These are phyloP conservation scores for Coronaproctus castanopsis DNA, from an alignment of 2,888 invertebrate species.

Conservation along the genomic window DNA sequence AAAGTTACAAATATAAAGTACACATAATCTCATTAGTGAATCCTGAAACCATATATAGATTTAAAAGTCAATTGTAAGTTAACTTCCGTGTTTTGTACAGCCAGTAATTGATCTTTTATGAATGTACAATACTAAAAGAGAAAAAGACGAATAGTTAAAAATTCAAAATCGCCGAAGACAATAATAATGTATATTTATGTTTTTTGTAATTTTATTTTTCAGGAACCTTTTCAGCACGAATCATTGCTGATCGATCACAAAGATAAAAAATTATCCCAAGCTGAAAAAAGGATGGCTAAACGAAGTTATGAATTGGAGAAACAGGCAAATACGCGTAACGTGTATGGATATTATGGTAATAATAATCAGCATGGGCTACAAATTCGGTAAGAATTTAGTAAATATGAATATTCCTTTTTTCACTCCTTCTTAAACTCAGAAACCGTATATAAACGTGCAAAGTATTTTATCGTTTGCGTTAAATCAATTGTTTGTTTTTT, in stretches of 20 bases:
- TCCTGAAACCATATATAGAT: no score
- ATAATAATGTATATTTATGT: no score
- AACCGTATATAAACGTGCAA: background rate
- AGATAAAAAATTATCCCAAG: conserved; percentile 79
- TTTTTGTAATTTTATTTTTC: no score
- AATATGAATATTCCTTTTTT: background rate
- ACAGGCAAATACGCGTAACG: conserved; percentile 37
- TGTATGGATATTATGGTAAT: conserved; percentile 24
- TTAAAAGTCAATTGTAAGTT: no score
- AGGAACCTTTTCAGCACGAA: conserved; percentile 86
- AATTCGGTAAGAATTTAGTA: background rate
- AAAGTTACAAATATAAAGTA: no score
- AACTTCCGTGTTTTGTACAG: no score
- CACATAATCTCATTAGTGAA: no score
- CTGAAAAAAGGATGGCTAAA: conserved; percentile 81
- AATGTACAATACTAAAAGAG: no score
- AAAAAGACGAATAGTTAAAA: no score
- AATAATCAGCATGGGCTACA: background rate
- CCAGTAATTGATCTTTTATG: no score
- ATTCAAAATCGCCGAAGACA: no score
- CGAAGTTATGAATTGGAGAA: conserved; percentile 87
- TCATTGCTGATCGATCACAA: conserved; percentile 82
- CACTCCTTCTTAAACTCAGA: background rate
- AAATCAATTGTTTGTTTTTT: no score
- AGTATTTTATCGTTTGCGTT: background rate